A percentile compares a stretch with the other conserved stretches of the same genome.
Evolutionary conservation across 1,140 invertebrate genomes (phyloP).

Genomic region (Popillia japonica): DNA sequence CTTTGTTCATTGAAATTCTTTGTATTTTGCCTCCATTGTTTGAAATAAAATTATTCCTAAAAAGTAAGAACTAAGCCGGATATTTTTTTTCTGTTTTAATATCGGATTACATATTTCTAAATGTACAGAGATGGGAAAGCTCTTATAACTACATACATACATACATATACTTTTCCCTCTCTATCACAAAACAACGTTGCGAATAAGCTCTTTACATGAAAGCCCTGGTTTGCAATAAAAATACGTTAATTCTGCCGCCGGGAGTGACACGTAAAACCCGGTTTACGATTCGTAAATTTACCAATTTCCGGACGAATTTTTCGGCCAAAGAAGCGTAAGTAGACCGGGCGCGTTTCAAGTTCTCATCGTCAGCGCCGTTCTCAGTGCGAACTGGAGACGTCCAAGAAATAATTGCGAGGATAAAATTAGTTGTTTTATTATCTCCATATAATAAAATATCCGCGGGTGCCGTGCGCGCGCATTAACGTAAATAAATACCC

Average conservation of each 20-base stretch:
- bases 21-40: too few relatives aligned
- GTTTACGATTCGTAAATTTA: slow-evolving; percentile 6
- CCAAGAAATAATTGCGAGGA: slow-evolving; percentile 1
- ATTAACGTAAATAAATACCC: not conserved
- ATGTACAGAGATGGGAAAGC: too few relatives aligned
- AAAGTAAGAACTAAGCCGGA: too few relatives aligned
- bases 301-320: not conserved
- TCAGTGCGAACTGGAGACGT: not conserved
- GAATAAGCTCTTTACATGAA: too few relatives aligned
- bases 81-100: too few relatives aligned
- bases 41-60: too few relatives aligned
- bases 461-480: not conserved
- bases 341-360: not conserved
- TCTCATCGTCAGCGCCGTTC: not conserved
- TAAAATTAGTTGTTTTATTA: slow-evolving; percentile 12
- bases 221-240: not conserved
- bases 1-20: too few relatives aligned
- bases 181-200: too few relatives aligned
- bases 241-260: not conserved
- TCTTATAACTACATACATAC: too few relatives aligned
- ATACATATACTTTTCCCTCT: too few relatives aligned
- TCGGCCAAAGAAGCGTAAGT: not conserved
- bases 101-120: too few relatives aligned
- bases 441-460: not conserved
- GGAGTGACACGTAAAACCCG: not conserved